Evolutionary conservation across 2,113 vertebrate species (phyloP), one percentile per base, ranked within the genome.

Genomic region (Coptodon rendalli): DNA sequence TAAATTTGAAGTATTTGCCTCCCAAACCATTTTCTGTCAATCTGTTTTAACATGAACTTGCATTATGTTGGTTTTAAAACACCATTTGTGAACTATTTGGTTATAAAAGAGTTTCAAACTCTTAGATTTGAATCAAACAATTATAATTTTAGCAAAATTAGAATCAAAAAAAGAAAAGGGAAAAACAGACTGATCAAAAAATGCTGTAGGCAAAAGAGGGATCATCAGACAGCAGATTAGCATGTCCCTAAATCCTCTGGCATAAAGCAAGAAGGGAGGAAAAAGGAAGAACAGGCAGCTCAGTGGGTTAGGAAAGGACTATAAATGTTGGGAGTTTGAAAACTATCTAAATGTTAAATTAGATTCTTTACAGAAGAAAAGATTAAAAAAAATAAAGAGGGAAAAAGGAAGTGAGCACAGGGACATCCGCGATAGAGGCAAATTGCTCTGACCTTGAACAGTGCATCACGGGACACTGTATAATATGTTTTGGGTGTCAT

Each of bases 401-500:
- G 80, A 91, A 86, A 87, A 81, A 87, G 86, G 86, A 91, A 89
- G 84, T 89, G 87, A 92, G 92, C 22, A 92, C 63, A 48, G 87
- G 91, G 94, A 93, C 90, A 91, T 94, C 95, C 90, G 92, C 88
- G 78, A 93, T 92, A 95, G 91, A 95, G 95, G 94, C 94, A 95
- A 95, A 91, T 95, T 95, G 95, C 93, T 96, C 96, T 96, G 96
- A 96, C 96, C 96, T 97, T 96, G 96, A 96, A 96, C 94, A 97
- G 96, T 94, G 96, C 96, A 95, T 96, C 96, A 83, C 96, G 96
- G 95, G 96, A 96, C 95, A 96, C 95, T 95, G 96, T 96, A 96
- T 96, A 96, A 97, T 96, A 97, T 94, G 96, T 95, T 97, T 97
- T 96, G 95, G 96, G 95, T 93, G 96, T 95, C 96, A 96, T 97